Base-by-base conservation (phyloP, 2,113 vertebrate genomes). In the Platanista minor region DNA sequence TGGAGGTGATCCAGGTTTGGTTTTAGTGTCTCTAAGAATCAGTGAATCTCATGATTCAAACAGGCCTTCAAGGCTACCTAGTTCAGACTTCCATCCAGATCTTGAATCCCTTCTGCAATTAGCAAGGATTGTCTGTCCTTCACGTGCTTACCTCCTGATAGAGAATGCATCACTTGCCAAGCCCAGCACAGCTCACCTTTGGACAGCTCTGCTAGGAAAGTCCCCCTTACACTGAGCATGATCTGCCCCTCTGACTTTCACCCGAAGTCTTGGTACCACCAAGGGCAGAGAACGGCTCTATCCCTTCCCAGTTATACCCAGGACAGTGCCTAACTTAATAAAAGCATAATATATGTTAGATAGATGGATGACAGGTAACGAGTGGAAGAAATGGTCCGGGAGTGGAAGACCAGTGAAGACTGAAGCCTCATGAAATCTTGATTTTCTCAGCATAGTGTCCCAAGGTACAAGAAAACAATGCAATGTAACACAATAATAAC, bases 101-200 rank as follows among this genome's bases (percentile, higher is more conserved):
- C 72, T n/a, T 39, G 59, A 66, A 36, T 62, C 49, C 66, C 69
- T 66, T 46, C 81, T 54, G 21, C 17, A 46, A 39, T 59, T 49
- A 54, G 25, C 41, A 43, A 83, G 83, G 5, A 59, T 15, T 0
- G 1, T 46, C 62, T n/a, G 9, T 12, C 6, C 39, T 74, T 36
- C 59, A 2, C 0, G 0, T 6, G 11, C 1, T 20, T 1, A 49
- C 41, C 36, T 72, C 23, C 41, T 25, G 8, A 39, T 33, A 31
- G 57, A 61, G 41, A 57, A 43, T 15, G 2, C 67, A 5, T 8
- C 15, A 1, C 57, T 31, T 36, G 27, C 81, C 66, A 43, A 64
- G 72, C 36, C 36, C 43, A 11, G 23, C 27, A n/a, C 23, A 2
- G 18, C 3, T 29, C 49, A 31, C 31, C 49, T 11, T 3, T 23